Percentiles rank a stretch among this genome's conserved stretches.
phyloP scores from a whole-genome alignment of 2,797 vertebrate genomes.

The Rhabdophis nuchalis region DNA sequence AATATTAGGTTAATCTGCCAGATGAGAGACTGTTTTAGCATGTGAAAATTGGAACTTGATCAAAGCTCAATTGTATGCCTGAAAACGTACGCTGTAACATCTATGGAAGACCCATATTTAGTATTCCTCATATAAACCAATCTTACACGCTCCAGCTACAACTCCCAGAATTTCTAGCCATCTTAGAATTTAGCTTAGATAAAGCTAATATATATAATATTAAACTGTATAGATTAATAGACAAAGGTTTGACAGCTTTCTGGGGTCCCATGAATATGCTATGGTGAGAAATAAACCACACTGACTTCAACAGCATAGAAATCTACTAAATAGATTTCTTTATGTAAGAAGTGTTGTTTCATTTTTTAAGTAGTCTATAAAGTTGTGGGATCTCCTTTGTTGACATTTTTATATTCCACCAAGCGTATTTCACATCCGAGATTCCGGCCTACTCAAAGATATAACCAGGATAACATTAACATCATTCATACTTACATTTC shows the following conservation, averaged over 20 bases:
- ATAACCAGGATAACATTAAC: neutral
- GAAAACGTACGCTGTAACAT: neutral
- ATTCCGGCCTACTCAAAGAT: neutral
- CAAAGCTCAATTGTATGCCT: neutral
- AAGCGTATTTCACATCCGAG: neutral
- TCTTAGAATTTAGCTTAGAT: neutral
- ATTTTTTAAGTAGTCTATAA: neutral
- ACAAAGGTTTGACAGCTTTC: neutral
- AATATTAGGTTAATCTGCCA: neutral
- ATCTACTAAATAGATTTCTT: neutral
- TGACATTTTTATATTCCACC: neutral
- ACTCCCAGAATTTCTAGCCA: neutral
- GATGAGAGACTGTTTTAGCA: neutral
- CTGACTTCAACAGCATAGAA: neutral
- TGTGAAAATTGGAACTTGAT: neutral
- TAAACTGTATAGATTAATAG: neutral
- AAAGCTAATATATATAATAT: neutral
- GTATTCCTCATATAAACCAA: neutral
- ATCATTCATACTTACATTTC: neutral
- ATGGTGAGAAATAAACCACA: neutral
- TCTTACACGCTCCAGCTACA: neutral
- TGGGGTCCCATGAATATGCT: neutral
- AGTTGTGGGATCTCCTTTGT: neutral
- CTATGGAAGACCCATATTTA: neutral
- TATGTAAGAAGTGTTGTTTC: neutral